phyloP scores from a whole-genome alignment of 2,113 vertebrate genomes.

The Peromyscus californicus region DNA sequence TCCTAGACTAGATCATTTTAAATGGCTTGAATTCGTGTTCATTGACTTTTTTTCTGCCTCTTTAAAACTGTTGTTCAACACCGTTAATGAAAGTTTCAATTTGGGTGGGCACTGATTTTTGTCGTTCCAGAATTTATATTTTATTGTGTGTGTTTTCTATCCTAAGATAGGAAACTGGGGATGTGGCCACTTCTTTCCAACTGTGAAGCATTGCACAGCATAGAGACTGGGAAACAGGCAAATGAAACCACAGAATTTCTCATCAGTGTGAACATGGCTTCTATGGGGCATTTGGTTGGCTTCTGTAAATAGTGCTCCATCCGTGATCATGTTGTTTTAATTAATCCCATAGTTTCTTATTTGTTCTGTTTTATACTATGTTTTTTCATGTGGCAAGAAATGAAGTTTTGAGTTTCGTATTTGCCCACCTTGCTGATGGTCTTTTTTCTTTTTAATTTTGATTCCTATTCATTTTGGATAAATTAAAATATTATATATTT shows the following conservation, averaged over 20 bases:
- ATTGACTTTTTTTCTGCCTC: neutral
- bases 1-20: neutral
- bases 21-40: neutral
- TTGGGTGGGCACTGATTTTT: neutral
- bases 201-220: neutral
- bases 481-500: neutral
- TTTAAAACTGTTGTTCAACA: neutral
- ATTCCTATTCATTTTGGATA: neutral
- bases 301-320: neutral
- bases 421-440: neutral
- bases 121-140: neutral
- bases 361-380: neutral
- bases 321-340: neutral
- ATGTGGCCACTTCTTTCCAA: neutral
- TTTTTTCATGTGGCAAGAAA: neutral
- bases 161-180: neutral
- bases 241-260: neutral
- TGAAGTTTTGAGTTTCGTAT: neutral
- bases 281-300: neutral
- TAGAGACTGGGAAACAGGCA: neutral
- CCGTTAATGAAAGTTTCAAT: neutral
- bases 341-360: neutral
- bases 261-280: neutral
- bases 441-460: neutral
- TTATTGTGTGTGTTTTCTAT: neutral